Evolutionary conservation across 2,888 invertebrate genomes (phyloP).

Genomic region (Spodoptera picta): DNA sequence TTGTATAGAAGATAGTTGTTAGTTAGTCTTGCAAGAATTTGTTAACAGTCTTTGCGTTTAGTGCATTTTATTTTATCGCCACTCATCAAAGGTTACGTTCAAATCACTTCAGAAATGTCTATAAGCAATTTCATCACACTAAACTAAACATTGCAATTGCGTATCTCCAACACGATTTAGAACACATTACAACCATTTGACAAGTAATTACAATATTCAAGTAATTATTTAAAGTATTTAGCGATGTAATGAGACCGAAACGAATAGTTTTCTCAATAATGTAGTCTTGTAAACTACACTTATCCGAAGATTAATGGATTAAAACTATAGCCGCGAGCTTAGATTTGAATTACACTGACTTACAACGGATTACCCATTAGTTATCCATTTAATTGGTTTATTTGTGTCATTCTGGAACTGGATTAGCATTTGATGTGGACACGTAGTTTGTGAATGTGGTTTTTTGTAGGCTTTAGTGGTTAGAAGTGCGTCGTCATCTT

Average conservation of each 20-base stretch:
- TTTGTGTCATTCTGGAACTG: conserved; percentile 5
- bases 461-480: neutral
- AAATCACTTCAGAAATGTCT: too few species aligned
- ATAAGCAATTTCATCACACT: too few species aligned
- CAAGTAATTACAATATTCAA: neutral
- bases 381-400: conserved; percentile 25
- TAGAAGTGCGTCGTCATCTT: too few species aligned
- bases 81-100: too few species aligned
- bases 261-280: conserved; percentile 26
- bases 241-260: conserved; percentile 11
- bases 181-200: too few species aligned
- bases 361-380: conserved; percentile 24
- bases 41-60: too few species aligned
- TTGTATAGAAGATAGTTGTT: too few species aligned
- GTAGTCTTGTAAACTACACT: conserved; percentile 16
- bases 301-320: conserved; percentile 29
- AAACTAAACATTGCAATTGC: too few species aligned
- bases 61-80: too few species aligned
- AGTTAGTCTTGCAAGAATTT: too few species aligned
- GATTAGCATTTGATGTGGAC: neutral
- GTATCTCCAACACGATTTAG: too few species aligned
- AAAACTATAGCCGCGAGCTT: conserved; percentile 16
- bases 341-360: conserved; percentile 18
- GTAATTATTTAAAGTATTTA: conserved; percentile 14
- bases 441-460: neutral